Evolutionary conservation across 2,888 invertebrate species (phyloP).

Genomic region (Oscheius onirici): DNA sequence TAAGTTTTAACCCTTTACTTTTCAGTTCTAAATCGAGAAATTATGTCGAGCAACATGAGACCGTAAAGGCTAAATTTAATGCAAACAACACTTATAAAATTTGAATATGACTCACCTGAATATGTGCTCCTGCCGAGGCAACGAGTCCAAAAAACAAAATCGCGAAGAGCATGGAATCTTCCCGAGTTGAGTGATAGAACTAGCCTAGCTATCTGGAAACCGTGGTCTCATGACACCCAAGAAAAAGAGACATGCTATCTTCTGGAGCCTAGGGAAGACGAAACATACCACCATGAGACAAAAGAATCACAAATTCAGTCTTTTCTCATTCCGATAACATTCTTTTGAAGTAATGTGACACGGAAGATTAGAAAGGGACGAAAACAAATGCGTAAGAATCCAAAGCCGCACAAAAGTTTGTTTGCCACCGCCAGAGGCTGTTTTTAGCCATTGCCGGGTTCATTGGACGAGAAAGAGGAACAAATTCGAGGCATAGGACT

Average conservation of each 20-base stretch:
- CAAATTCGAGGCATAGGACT: background rate
- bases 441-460: too few species aligned
- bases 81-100: background rate
- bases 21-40: background rate
- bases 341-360: background rate
- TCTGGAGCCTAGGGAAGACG: background rate
- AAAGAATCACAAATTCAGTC: background rate
- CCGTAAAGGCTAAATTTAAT: background rate
- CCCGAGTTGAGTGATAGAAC: conserved; percentile 17
- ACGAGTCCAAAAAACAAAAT: conserved; percentile 5
- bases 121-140: background rate
- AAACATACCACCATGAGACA: background rate
- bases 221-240: conserved; percentile 25
- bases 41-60: background rate
- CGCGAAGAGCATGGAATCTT: conserved; percentile 14
- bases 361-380: background rate
- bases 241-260: background rate
- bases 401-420: background rate
- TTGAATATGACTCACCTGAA: background rate
- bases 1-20: background rate
- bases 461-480: background rate
- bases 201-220: conserved; percentile 24
- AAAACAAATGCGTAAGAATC: background rate
- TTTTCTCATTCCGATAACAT: background rate
- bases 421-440: background rate